phyloP scores from a whole-genome alignment of 2,888 invertebrate genomes.

The Drosophila fulvimacula region DNA sequence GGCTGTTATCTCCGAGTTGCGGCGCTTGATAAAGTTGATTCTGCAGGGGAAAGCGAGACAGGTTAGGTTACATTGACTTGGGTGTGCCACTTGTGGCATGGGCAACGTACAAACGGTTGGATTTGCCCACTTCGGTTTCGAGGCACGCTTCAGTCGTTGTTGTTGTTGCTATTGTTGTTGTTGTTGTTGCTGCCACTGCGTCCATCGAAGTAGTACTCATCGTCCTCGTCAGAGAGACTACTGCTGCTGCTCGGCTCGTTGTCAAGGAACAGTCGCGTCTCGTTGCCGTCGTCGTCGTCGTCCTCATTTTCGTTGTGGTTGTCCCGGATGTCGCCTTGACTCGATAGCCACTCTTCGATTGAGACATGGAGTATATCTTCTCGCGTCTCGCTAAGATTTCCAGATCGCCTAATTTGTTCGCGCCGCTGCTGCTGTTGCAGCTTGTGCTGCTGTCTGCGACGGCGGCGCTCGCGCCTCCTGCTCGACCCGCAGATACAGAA shows the following conservation, averaged over 20 bases:
- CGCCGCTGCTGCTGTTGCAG: constrained; percentile 83
- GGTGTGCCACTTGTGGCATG: constrained; percentile 6
- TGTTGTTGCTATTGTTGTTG: constrained; percentile 36
- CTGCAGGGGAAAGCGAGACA: constrained; percentile 50
- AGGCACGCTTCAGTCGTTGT: constrained; percentile 63
- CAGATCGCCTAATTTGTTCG: constrained; percentile 87
- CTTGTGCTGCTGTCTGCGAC: constrained; percentile 81
- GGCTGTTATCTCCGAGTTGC: constrained; percentile 83
- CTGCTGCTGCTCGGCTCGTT: constrained; percentile 62
- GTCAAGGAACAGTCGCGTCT: constrained; percentile 68
- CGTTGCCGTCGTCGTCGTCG: constrained; percentile 52
- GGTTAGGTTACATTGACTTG: background rate
- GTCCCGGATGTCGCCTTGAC: constrained; percentile 81
- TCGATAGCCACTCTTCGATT: constrained; percentile 85
- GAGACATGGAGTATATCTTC: constrained; percentile 85
- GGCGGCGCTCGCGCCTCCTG: constrained; percentile 79
- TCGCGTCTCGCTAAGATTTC: constrained; percentile 87
- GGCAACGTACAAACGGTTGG: constrained; percentile 84
- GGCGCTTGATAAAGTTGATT: constrained; percentile 84
- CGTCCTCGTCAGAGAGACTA: constrained; percentile 83
- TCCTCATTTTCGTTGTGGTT: constrained; percentile 57
- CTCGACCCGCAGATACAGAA: constrained; percentile 88
- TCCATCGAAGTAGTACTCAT: constrained; percentile 85
- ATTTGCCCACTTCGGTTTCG: constrained; percentile 83
- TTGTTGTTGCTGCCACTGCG: constrained; percentile 67